Conservation (phyloP, 2,888 invertebrate genomes). For the Spilosoma lubricipeda region DNA sequence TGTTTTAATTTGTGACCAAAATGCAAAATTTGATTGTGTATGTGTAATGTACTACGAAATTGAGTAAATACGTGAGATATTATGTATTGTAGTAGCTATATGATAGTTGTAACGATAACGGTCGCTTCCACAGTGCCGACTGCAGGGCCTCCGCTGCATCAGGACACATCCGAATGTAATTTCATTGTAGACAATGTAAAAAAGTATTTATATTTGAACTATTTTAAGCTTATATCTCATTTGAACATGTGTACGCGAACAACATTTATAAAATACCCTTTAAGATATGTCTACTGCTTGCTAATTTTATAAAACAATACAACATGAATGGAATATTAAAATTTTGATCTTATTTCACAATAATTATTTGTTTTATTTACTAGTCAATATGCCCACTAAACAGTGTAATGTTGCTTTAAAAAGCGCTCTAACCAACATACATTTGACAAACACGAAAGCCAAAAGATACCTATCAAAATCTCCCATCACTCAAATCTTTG, state of each 20-base stretch:
- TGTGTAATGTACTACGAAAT: conserved; percentile 54
- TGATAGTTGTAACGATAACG: conserved; percentile 39
- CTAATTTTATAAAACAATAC: conserved; percentile 31
- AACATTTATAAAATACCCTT: conserved; percentile 29
- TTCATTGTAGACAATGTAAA: conserved; percentile 20
- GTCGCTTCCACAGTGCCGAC: conserved; percentile 45
- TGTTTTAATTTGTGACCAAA: conserved; percentile 79
- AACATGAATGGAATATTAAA: conserved; percentile 15
- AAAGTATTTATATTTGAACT: conserved; percentile 40
- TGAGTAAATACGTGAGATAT: conserved; percentile 51
- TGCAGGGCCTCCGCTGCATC: conserved; percentile 27
- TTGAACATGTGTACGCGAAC: conserved; percentile 22
- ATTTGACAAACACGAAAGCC: no score
- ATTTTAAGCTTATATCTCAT: conserved; percentile 40
- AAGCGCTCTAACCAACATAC: no score
- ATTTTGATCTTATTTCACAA: conserved; percentile 10
- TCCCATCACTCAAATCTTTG: no score
- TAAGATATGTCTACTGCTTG: conserved; percentile 35
- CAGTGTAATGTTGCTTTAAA: background rate
- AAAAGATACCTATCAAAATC: no score
- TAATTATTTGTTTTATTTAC: conserved; percentile 2
- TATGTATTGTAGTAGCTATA: conserved; percentile 46
- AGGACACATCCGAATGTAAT: conserved; percentile 33
- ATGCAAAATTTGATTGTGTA: conserved; percentile 61
- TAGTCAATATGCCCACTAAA: background rate